Conservation (phyloP, 2,888 invertebrate genomes). For the Mellilla xanthometata region DNA sequence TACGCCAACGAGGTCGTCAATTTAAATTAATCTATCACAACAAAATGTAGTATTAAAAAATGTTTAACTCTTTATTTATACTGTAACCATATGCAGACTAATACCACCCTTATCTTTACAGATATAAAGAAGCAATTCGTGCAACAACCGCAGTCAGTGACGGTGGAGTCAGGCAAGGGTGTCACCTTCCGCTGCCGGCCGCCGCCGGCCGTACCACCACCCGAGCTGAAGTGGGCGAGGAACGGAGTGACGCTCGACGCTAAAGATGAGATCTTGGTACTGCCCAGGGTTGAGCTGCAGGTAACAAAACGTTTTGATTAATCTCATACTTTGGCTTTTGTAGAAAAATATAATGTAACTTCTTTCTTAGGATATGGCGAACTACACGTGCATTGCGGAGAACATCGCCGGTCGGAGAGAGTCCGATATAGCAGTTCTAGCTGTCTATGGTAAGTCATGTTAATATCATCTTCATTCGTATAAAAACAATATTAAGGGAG, state of each 20-base stretch:
- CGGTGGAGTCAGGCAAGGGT: constrained; percentile 90
- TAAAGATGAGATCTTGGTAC: constrained; percentile 90
- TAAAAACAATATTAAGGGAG: too few species aligned
- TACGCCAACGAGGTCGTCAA: too few species aligned
- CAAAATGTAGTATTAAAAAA: too few species aligned
- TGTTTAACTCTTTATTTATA: too few species aligned
- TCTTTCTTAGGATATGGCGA: constrained; percentile 89
- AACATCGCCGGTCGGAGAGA: constrained; percentile 94
- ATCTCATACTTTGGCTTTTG: too few species aligned
- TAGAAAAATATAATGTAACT: too few species aligned
- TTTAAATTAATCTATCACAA: too few species aligned
- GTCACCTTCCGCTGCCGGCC: constrained; percentile 93
- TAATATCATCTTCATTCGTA: too few species aligned
- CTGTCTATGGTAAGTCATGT: constrained; percentile 95
- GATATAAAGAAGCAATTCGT: constrained; percentile 95
- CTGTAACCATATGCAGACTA: too few species aligned
- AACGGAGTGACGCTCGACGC: constrained; percentile 89
- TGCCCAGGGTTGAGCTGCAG: constrained; percentile 91
- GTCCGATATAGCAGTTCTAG: constrained; percentile 92
- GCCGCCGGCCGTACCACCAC: constrained; percentile 92
- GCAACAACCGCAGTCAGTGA: constrained; percentile 90
- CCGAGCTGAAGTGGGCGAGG: constrained; percentile 92
- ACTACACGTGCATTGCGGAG: constrained; percentile 97
- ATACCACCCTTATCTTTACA: constrained; percentile 52
- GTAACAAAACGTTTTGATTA: constrained; percentile 28